Percentiles rank a stretch among this genome's conserved stretches.
Conservation (phyloP, 2,113 vertebrate species). For the Hippocampus guttulatus region DNA sequence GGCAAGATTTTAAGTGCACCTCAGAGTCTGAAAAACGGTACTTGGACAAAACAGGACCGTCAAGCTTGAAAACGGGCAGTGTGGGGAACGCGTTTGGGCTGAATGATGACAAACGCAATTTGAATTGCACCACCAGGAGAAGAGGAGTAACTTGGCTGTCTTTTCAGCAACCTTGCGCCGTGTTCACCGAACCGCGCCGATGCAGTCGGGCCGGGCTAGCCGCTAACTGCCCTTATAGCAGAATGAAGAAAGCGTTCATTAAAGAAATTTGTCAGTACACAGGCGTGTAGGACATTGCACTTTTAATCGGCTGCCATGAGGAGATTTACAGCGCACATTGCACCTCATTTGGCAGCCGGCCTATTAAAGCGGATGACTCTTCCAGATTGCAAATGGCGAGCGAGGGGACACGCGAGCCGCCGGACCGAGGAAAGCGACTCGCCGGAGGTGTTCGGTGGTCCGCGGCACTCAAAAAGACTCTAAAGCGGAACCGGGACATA, state of each 20-base stretch:
- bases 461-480: background rate
- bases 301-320: slow-evolving; percentile 72
- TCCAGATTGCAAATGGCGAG: slow-evolving; percentile 63
- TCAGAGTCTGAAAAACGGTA: no score
- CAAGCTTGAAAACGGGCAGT: no score
- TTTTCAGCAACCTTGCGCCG: background rate
- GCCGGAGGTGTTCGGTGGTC: background rate
- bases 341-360: slow-evolving; percentile 73
- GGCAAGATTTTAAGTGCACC: no score
- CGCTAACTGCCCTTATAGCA: slow-evolving; percentile 60
- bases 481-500: slow-evolving; percentile 26
- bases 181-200: background rate
- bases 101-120: background rate
- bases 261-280: slow-evolving; percentile 76
- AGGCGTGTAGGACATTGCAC: slow-evolving; percentile 71
- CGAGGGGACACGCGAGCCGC: slow-evolving; percentile 51
- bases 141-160: background rate
- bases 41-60: no score
- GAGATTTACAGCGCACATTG: slow-evolving; percentile 71
- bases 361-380: slow-evolving; percentile 74
- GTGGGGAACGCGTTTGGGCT: no score
- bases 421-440: slow-evolving; percentile 35
- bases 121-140: background rate
- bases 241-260: slow-evolving; percentile 75
- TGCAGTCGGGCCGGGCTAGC: background rate